phyloP scores from a whole-genome alignment of 2,888 invertebrate genomes.

The Gari tellinella region DNA sequence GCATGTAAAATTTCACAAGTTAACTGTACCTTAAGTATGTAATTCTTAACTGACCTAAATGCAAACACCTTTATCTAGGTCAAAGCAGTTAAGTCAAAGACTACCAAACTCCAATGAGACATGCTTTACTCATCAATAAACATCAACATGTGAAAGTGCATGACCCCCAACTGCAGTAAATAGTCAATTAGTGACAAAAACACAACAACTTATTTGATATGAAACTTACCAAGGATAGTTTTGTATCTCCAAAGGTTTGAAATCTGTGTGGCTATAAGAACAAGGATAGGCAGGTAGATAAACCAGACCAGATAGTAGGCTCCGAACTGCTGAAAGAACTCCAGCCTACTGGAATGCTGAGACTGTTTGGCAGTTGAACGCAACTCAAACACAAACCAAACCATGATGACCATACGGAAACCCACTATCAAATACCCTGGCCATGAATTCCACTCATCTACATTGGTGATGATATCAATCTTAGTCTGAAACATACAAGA shows the following conservation, averaged over 20 bases:
- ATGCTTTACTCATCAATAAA: no score
- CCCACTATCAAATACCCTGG: conserved; percentile 97
- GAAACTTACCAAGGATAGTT: conserved; percentile 91
- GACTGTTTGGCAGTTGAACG: conserved; percentile 91
- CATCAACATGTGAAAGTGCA: no score
- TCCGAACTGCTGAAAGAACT: conserved; percentile 97
- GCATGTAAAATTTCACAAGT: no score
- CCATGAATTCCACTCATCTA: conserved; percentile 99
- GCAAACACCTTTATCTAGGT: no score
- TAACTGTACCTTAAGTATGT: no score
- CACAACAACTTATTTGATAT: no score
- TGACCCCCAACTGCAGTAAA: no score
- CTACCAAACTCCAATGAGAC: no score
- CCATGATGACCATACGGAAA: conserved; percentile 93
- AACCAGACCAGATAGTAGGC: conserved; percentile 99
- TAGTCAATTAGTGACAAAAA: no score
- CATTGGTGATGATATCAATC: conserved; percentile 97
- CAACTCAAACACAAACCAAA: conserved; percentile 92
- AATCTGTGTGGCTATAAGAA: conserved; percentile 95
- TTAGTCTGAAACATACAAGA: conserved; percentile 92
- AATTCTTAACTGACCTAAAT: no score
- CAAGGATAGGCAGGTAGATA: conserved; percentile 97
- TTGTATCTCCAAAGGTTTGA: conserved; percentile 98
- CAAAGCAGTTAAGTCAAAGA: no score
- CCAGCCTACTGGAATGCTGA: conserved; percentile 92